Evolutionary conservation across 2,797 vertebrate species (phyloP).

Genomic region (Gobio occitaniae): DNA sequence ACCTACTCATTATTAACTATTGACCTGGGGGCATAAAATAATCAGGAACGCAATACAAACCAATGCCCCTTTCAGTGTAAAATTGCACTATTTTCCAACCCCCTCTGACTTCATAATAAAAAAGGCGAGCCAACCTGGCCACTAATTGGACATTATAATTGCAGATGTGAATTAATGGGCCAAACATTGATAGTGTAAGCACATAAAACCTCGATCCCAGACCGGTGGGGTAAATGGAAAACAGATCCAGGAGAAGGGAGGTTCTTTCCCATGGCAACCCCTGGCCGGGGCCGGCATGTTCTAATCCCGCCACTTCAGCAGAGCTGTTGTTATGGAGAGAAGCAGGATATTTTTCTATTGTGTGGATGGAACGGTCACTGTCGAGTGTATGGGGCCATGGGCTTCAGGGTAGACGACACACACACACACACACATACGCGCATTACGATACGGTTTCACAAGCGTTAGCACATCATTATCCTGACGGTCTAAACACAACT

Average conservation of each 20-base stretch:
- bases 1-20: neutral
- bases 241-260: slow-evolving; percentile 56
- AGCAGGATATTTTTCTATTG: slow-evolving; percentile 51
- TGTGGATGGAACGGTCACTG: slow-evolving; percentile 36
- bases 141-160: slow-evolving; percentile 66
- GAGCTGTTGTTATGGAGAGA: slow-evolving; percentile 49
- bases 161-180: slow-evolving; percentile 68
- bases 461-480: slow-evolving; percentile 22
- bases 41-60: slow-evolving; percentile 29
- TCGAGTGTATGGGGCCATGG: slow-evolving; percentile 17
- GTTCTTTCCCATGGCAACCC: slow-evolving; percentile 61
- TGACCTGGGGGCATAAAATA: slow-evolving; percentile 51
- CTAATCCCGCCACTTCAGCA: slow-evolving; percentile 57
- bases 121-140: slow-evolving; percentile 44
- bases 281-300: slow-evolving; percentile 44
- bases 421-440: neutral
- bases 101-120: slow-evolving; percentile 37
- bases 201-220: slow-evolving; percentile 62
- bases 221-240: slow-evolving; percentile 61
- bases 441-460: slow-evolving; percentile 17
- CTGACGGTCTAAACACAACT: slow-evolving; percentile 22
- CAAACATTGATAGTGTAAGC: slow-evolving; percentile 65
- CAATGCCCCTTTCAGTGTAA: slow-evolving; percentile 55
- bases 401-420: slow-evolving; percentile 18
- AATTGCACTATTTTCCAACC: slow-evolving; percentile 53